phyloP scores from a whole-genome alignment of 1,140 invertebrate genomes.

The Achroia grisella region DNA sequence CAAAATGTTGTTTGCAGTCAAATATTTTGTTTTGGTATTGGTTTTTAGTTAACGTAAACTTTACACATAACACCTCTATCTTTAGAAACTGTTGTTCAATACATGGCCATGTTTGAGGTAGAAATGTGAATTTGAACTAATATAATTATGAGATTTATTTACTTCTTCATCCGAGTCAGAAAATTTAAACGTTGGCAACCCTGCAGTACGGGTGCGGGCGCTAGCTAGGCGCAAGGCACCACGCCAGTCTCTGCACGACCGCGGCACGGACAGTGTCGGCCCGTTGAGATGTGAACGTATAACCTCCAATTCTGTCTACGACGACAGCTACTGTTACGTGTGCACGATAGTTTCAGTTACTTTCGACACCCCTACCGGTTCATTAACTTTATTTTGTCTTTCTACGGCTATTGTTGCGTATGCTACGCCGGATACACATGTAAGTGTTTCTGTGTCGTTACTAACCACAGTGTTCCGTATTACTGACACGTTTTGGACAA shows the following conservation, averaged over 20 bases:
- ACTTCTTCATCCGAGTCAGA: no score
- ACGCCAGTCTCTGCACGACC: constrained; percentile 54
- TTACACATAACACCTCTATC: no score
- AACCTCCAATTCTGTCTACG: constrained; percentile 53
- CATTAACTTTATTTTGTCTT: constrained; percentile 44
- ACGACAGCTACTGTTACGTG: constrained; percentile 62
- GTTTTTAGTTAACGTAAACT: no score
- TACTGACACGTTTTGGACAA: constrained; percentile 35
- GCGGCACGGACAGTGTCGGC: constrained; percentile 59
- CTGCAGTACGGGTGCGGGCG: constrained; percentile 11
- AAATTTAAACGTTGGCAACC: no score
- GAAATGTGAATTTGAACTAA: no score
- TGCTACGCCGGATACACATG: constrained; percentile 37
- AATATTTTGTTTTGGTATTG: no score
- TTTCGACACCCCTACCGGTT: constrained; percentile 24
- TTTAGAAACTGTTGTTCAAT: no score
- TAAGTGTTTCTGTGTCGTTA: constrained; percentile 60
- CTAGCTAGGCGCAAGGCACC: constrained; percentile 6
- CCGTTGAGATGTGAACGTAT: constrained; percentile 68
- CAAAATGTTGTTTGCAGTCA: no score
- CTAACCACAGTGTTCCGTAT: constrained; percentile 36
- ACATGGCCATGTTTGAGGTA: no score
- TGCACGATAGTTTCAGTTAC: constrained; percentile 37
- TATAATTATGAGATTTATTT: no score
- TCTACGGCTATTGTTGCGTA: constrained; percentile 22